Conservation (phyloP, 1,140 invertebrate species). For the Meteorus sp. region DNA sequence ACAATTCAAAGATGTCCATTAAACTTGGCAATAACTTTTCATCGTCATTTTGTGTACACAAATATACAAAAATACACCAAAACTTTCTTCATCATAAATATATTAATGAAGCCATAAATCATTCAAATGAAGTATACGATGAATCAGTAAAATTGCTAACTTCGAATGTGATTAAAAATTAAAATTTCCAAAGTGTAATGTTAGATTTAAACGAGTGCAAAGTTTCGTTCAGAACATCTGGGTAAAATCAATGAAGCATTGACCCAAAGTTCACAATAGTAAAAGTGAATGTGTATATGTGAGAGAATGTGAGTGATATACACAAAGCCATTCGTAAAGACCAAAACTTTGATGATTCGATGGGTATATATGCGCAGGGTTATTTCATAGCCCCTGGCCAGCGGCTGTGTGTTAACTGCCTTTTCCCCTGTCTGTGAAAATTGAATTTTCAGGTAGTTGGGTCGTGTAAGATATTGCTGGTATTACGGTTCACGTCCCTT, state of each 20-base stretch:
- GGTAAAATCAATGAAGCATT: constrained; percentile 5
- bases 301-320: background rate
- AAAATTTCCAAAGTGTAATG: too few species aligned
- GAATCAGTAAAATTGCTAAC: too few species aligned
- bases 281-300: too few species aligned
- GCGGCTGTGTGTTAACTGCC: constrained; percentile 11
- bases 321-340: background rate
- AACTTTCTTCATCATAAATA: too few species aligned
- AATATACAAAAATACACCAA: too few species aligned
- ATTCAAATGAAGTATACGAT: too few species aligned
- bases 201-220: background rate
- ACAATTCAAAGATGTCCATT: too few species aligned
- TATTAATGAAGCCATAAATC: too few species aligned
- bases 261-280: background rate
- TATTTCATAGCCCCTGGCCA: constrained; percentile 13
- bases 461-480: constrained; percentile 12
- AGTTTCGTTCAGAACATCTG: background rate
- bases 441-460: constrained; percentile 32
- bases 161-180: too few species aligned
- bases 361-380: constrained; percentile 6
- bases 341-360: constrained; percentile 23
- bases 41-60: too few species aligned
- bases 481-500: constrained; percentile 25
- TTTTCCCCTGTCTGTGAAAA: constrained; percentile 23
- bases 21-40: too few species aligned